Evolutionary conservation across 1,140 invertebrate genomes (phyloP), one percentile per base, ranked within the genome.

Genomic region (Uloborus diversus): DNA sequence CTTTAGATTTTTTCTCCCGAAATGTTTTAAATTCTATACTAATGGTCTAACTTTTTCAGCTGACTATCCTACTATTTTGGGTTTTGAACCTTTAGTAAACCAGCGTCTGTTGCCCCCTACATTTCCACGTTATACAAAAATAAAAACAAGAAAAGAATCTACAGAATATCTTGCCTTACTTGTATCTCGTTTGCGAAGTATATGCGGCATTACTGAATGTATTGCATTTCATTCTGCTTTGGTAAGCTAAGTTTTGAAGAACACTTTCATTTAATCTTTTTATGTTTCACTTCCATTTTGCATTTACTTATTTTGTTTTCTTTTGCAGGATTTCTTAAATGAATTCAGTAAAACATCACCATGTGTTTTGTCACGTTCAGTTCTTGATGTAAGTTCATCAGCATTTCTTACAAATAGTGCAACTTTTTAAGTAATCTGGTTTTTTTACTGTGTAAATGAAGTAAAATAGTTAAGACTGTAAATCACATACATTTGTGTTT

Each of bases 81-180:
- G 96, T 1, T 99, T 99, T 88, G 96, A 98, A 85, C 95, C 96
- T 25, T 91, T 96, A 85, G 93, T 97, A 37, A 98, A 98, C 88
- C 96, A 98, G 87, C 91, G 96, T 81, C 89, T 98, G 33, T 88
- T 98, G 32, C 97, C 97, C 47, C 96, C 97, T 1, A 98, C 97
- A n/a, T 99, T 99, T 89, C 97, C 97, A 11, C 90, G 97, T 1
- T 98, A 97, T 87, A 96, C 96, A 1, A 93, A 95, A 87, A 97
- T 99, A 82, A 94, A 94, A 82, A 92, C 92, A 59, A 89, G 94
- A 47, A 86, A 89, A 35, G 94, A 96, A 83, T 93, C 96, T 32
- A 87, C 96, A 79, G 89, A 91, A 83, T 98, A 97, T 87, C 91
- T 98, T 83, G 91, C 93, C 82, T 92, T 93, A 83, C 89, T 96